These are phyloP conservation scores for Pseudomyrmex pallidus DNA, from an alignment of 1,140 invertebrate genomes.

Conservation along the genomic window DNA sequence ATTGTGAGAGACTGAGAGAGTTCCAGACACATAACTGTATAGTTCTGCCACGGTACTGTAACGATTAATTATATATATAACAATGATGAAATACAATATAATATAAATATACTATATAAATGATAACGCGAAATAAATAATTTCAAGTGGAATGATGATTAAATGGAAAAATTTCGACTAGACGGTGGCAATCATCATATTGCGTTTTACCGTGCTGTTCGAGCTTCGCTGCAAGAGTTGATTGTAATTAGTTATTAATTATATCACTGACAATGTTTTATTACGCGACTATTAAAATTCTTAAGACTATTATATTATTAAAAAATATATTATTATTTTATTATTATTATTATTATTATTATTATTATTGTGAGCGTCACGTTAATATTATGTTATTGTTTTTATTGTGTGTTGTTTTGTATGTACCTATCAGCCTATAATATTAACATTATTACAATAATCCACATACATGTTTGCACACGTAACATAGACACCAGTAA, in stretches of 20 bases:
- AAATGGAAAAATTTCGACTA: constrained; percentile 37
- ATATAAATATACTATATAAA: constrained; percentile 80
- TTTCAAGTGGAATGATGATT: constrained; percentile 67
- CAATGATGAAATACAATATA: constrained; percentile 79
- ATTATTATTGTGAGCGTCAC: constrained; percentile 84
- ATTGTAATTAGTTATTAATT: constrained; percentile 83
- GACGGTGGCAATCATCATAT: constrained; percentile 42
- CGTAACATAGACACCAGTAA: constrained; percentile 24
- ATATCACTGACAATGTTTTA: constrained; percentile 82
- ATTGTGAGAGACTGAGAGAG: constrained; percentile 74
- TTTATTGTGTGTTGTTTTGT: constrained; percentile 86
- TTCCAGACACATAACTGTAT: constrained; percentile 76
- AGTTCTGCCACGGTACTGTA: constrained; percentile 81
- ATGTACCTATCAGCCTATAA: constrained; percentile 83
- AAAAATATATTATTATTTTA: constrained; percentile 78
- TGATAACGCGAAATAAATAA: constrained; percentile 71
- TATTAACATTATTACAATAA: constrained; percentile 82
- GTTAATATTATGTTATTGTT: constrained; percentile 86
- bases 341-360: constrained; percentile 79
- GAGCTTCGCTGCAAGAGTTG: constrained; percentile 74
- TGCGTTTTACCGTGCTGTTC: constrained; percentile 73
- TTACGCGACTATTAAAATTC: constrained; percentile 80
- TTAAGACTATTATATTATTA: constrained; percentile 82
- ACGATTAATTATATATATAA: constrained; percentile 82
- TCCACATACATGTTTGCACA: constrained; percentile 56